Evolutionary conservation across 2,113 vertebrate species (phyloP).

Genomic region (Fukomys damarensis): DNA sequence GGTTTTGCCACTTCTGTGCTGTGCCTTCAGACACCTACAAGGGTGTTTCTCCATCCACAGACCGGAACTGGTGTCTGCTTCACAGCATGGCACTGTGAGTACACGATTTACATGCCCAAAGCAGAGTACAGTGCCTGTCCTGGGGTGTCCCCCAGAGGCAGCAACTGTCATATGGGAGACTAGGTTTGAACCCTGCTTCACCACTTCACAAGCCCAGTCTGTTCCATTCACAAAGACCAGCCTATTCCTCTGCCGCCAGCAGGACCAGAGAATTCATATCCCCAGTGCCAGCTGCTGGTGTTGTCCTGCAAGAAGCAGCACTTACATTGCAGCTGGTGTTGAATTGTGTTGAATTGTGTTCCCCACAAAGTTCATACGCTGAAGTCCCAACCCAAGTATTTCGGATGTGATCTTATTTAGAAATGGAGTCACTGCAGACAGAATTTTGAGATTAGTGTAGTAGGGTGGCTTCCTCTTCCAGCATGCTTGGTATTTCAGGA

Average conservation of each 20-base stretch:
- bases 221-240: neutral
- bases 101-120: too few species aligned
- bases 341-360: neutral
- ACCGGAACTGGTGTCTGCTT: too few species aligned
- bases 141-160: neutral
- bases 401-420: neutral
- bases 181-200: neutral
- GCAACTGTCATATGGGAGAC: neutral
- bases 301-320: neutral
- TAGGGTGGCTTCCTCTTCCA: neutral
- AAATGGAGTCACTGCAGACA: too few species aligned
- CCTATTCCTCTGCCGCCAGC: neutral
- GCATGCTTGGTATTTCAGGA: neutral
- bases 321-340: neutral
- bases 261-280: neutral
- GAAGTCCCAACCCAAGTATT: neutral
- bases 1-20: neutral
- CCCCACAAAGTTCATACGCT: neutral
- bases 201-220: neutral
- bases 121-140: too few species aligned
- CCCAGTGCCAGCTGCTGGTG: neutral
- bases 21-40: neutral
- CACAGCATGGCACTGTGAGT: neutral
- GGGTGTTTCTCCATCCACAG: neutral
- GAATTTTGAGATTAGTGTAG: neutral